Percentiles rank a stretch among this genome's conserved stretches.
Evolutionary conservation across 1,140 invertebrate species (phyloP).

Genomic region (Procambarus clarkii): DNA sequence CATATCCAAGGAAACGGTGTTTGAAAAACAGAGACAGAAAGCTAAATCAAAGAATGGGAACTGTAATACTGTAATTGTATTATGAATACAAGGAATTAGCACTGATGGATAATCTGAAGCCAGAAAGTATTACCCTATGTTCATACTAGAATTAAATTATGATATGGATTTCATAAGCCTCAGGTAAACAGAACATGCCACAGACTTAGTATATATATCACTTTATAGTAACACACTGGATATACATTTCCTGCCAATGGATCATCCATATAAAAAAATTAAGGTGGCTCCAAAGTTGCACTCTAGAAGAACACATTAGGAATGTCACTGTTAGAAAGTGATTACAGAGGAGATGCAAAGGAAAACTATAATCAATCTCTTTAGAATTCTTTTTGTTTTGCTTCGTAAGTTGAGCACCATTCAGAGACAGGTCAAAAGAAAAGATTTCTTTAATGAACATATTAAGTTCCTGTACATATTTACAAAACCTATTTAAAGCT

Average conservation of each 20-base stretch:
- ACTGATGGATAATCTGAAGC: constrained; percentile 25
- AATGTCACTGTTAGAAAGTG: constrained; percentile 63
- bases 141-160: neutral
- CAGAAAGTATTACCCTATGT: neutral
- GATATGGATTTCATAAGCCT: neutral
- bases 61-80: constrained; percentile 54
- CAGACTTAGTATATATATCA: neutral
- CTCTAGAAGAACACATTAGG: constrained; percentile 56
- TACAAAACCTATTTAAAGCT: constrained; percentile 68
- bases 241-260: neutral
- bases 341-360: neutral
- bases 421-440: constrained; percentile 27
- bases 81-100: neutral
- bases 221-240: neutral
- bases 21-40: neutral
- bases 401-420: constrained; percentile 53
- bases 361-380: neutral
- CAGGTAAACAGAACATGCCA: neutral
- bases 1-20: constrained; percentile 55
- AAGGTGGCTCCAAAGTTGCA: neutral
- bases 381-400: neutral
- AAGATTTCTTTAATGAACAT: constrained; percentile 42
- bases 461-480: constrained; percentile 59
- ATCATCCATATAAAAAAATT: constrained; percentile 1
- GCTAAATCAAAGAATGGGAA: constrained; percentile 24